These are phyloP conservation scores for Spatulosminthurus flaviceps DNA, from an alignment of 2,888 invertebrate genomes.

Conservation along the genomic window DNA sequence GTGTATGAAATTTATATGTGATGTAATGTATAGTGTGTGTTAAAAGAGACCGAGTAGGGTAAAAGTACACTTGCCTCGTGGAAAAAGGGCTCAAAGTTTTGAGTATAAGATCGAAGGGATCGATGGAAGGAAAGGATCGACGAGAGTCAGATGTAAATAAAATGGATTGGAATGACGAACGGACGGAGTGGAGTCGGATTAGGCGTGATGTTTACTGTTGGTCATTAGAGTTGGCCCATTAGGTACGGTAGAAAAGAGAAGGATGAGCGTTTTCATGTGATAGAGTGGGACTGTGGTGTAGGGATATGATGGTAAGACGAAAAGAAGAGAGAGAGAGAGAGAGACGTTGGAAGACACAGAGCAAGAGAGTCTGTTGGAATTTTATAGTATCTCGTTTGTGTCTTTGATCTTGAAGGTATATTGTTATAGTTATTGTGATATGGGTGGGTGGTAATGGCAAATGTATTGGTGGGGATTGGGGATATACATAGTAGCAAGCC, in stretches of 20 bases:
- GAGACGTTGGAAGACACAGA: neutral
- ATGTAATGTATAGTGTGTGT: too few species aligned
- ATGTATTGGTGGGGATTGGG: slow-evolving; percentile 49
- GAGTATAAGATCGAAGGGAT: neutral
- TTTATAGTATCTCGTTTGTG: slow-evolving; percentile 55
- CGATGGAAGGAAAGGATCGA: slow-evolving; percentile 14
- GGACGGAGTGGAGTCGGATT: slow-evolving; percentile 40
- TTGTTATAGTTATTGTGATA: slow-evolving; percentile 58
- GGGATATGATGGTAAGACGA: slow-evolving; percentile 22
- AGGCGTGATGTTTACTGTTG: slow-evolving; percentile 45
- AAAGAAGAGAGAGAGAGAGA: slow-evolving; percentile 22
- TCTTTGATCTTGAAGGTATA: slow-evolving; percentile 52
- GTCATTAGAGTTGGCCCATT: slow-evolving; percentile 52
- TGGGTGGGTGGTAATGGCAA: slow-evolving; percentile 57
- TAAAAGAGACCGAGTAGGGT: too few species aligned
- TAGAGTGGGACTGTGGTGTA: slow-evolving; percentile 21
- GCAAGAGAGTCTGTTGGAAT: slow-evolving; percentile 47
- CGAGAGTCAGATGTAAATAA: slow-evolving; percentile 34
- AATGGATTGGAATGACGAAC: slow-evolving; percentile 41
- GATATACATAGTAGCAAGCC: slow-evolving; percentile 9
- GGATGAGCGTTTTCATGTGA: slow-evolving; percentile 35
- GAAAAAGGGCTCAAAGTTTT: slow-evolving; percentile 3
- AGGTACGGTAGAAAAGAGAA: slow-evolving; percentile 46
- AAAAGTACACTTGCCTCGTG: neutral
- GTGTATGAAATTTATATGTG: too few species aligned